Base-by-base conservation (phyloP, 64 coral and sea anemone genomes). In the Catalaphyllia jardinei region DNA sequence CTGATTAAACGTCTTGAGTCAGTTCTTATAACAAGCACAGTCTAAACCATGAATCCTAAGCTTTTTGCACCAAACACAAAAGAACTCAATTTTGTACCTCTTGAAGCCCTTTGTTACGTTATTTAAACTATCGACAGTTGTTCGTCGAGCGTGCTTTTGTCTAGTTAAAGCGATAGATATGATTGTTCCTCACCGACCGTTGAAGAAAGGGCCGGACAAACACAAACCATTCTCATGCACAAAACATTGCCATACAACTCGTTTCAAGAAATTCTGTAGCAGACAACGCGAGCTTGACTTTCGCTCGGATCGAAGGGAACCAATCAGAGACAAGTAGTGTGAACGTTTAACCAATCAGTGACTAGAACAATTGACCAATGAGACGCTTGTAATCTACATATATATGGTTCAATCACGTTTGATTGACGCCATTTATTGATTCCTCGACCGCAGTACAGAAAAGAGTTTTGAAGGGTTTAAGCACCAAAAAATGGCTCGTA, bases 261-360 rank as follows among this genome's bases (percentile, higher is more conserved):
- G 74, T 29, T 42, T 18, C 16, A n/a, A 39, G 18, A 42, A 22
- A 1, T 49, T 24, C 8, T 20, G 39, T 15, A 33, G 29, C 61
- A 80, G 54, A 60, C 52, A 61, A 60, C n/a, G 57, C 28, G 81
- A 85, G 81, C 81, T 85, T 85, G 81, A 85, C 81, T 85, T 85
- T 85, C 39, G 31, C 35, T 50, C 81, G 81, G 81, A 85, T 85
- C 81, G 81, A 85, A 85, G 35, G 62, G 10, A 85, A 69, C 81
- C 81, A 85, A 85, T 85, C 63, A 85, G 35, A 85, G 22, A 24
- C 11, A 4, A 52, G 81, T 14, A 71, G 35, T 1, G 55, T 16
- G 11, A 22, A 35, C 12, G n/a, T 49, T 85, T 18, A 60, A 71
- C 81, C 81, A 85, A 85, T 85, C 81, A 85, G 19, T 16, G n/a